phyloP scores from a whole-genome alignment of 2,797 vertebrate species.

The Cossypha caffra region DNA sequence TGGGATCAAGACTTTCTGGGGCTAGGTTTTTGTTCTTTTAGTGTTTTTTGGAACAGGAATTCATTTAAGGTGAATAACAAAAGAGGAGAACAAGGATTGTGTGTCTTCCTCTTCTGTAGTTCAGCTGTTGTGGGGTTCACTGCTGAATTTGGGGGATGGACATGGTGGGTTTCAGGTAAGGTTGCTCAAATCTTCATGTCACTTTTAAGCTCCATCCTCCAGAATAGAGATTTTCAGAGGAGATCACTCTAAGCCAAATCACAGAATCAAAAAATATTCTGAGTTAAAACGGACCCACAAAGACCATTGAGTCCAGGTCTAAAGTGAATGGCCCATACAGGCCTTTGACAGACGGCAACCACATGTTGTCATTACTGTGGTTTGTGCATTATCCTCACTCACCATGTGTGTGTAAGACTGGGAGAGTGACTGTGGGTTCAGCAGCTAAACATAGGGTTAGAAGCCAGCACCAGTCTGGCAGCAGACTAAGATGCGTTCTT shows the following conservation, averaged over 20 bases:
- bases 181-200: neutral
- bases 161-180: neutral
- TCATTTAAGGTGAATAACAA: neutral
- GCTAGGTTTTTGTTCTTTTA: neutral
- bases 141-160: neutral
- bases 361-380: neutral
- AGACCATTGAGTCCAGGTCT: neutral
- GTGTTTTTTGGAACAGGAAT: neutral
- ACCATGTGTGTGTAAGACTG: fast-evolving
- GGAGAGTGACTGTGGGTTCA: neutral
- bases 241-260: neutral
- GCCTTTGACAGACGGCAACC: neutral
- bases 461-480: neutral
- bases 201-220: neutral
- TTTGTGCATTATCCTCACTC: neutral
- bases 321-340: neutral
- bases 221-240: neutral
- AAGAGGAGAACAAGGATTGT: neutral
- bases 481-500: neutral
- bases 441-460: neutral
- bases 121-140: neutral
- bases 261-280: neutral
- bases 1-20: neutral
- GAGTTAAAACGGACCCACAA: neutral
- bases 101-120: neutral